Conservation (phyloP, 2,888 invertebrate species). For the Ctenicera cuprea region DNA sequence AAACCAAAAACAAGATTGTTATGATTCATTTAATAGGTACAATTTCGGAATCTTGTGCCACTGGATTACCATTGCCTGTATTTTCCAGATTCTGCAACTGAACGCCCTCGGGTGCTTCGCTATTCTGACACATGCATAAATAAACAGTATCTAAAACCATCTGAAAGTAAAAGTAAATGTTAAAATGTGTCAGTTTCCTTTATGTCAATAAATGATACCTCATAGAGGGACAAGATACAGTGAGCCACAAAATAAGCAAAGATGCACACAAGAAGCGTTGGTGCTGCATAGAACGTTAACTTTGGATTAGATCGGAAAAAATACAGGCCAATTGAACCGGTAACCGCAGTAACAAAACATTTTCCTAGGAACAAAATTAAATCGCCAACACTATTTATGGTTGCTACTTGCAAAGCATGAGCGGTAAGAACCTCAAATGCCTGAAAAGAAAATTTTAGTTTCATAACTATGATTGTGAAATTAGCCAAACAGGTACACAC, state of each 20-base stretch:
- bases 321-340: slow-evolving; percentile 86
- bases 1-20: too few species aligned
- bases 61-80: slow-evolving; percentile 39
- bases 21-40: slow-evolving; percentile 45
- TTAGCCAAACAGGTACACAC: slow-evolving; percentile 72
- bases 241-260: slow-evolving; percentile 96
- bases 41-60: slow-evolving; percentile 37
- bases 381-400: slow-evolving; percentile 94
- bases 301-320: slow-evolving; percentile 83
- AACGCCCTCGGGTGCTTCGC: slow-evolving; percentile 87
- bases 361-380: slow-evolving; percentile 94
- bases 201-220: slow-evolving; percentile 80
- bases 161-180: slow-evolving; percentile 73
- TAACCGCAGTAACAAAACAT: slow-evolving; percentile 87
- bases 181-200: not conserved
- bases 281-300: slow-evolving; percentile 89
- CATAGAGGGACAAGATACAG: slow-evolving; percentile 93
- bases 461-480: slow-evolving; percentile 43
- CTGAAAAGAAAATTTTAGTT: slow-evolving; percentile 72
- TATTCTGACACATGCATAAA: slow-evolving; percentile 95
- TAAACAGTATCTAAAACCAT: slow-evolving; percentile 96
- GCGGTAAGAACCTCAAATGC: slow-evolving; percentile 90
- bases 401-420: slow-evolving; percentile 91
- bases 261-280: slow-evolving; percentile 88
- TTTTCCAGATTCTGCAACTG: slow-evolving; percentile 80